A percentile compares a stretch with the other conserved stretches of the same genome.
Conservation (phyloP, 2,888 invertebrate genomes). For the Agriopis aurantiaria region DNA sequence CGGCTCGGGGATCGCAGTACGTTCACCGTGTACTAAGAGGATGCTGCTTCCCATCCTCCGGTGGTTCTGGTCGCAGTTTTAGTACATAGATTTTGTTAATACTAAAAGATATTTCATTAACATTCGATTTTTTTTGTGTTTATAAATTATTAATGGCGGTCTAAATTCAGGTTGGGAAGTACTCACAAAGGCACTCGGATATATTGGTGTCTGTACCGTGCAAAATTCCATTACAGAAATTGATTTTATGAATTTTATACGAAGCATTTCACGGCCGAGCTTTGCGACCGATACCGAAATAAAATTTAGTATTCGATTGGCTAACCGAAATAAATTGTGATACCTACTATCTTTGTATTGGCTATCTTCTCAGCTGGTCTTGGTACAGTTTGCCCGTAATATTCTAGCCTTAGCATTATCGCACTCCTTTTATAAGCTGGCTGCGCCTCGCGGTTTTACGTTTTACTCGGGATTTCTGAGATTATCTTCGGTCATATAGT, state of each 20-base stretch:
- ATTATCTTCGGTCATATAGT: no score
- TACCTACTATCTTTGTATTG: conserved; percentile 10
- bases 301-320: conserved; percentile 15
- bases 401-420: background rate
- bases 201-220: conserved; percentile 31
- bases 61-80: background rate
- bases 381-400: no score
- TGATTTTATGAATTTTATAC: conserved; percentile 42
- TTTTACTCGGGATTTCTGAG: no score
- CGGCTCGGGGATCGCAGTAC: no score
- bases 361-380: background rate
- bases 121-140: background rate
- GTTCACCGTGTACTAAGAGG: no score
- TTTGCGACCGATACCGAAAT: conserved; percentile 15
- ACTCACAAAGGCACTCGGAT: conserved; percentile 30
- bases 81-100: background rate
- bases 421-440: background rate
- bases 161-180: conserved; percentile 20
- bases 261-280: conserved; percentile 18
- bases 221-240: conserved; percentile 42
- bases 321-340: conserved; percentile 8
- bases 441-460: background rate
- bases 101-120: background rate
- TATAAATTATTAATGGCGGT: conserved; percentile 19
- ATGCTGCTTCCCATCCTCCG: no score